These are phyloP conservation scores for Zygothrica quintamaculata DNA, from an alignment of 2,888 invertebrate genomes.

Conservation along the genomic window DNA sequence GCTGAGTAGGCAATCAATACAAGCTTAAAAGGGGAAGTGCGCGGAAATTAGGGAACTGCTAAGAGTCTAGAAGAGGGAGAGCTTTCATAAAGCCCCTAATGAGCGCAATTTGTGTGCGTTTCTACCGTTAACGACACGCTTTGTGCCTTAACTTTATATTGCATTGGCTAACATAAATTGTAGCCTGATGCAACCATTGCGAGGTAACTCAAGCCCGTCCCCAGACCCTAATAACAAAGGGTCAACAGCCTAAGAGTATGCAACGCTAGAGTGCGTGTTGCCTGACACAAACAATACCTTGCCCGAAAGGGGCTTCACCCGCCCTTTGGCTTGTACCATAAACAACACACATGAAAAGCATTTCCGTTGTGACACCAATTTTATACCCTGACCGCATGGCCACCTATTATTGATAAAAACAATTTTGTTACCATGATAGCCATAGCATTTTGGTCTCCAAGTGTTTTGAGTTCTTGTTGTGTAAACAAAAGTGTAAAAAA, in stretches of 20 bases:
- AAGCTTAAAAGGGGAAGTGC: conserved; percentile 23
- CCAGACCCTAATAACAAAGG: conserved; percentile 45
- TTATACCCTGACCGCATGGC: conserved; percentile 20
- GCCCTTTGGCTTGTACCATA: conserved; percentile 2
- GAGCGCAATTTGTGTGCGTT: conserved; percentile 38
- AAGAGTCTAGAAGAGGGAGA: not conserved
- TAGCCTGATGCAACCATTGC: not conserved
- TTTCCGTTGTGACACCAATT: conserved; percentile 13
- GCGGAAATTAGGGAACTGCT: not conserved
- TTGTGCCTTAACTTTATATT: conserved; percentile 38
- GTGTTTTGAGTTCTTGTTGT: too few species aligned
- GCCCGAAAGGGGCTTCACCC: conserved; percentile 43
- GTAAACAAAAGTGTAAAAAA: too few species aligned
- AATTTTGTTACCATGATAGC: not conserved
- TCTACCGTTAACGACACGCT: conserved; percentile 35
- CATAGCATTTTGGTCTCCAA: not conserved
- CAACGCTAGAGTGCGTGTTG: conserved; percentile 59
- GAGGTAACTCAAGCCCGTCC: not conserved
- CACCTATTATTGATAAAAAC: not conserved
- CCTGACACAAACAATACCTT: conserved; percentile 47
- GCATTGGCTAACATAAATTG: conserved; percentile 56
- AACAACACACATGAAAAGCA: conserved; percentile 8
- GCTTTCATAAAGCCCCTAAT: conserved; percentile 34
- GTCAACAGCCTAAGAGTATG: conserved; percentile 81
- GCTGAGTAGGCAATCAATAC: conserved; percentile 66